Evolutionary conservation across 2,888 invertebrate genomes (phyloP), one percentile per base, ranked within the genome.

Genomic region (Sinhomidia bicolor): DNA sequence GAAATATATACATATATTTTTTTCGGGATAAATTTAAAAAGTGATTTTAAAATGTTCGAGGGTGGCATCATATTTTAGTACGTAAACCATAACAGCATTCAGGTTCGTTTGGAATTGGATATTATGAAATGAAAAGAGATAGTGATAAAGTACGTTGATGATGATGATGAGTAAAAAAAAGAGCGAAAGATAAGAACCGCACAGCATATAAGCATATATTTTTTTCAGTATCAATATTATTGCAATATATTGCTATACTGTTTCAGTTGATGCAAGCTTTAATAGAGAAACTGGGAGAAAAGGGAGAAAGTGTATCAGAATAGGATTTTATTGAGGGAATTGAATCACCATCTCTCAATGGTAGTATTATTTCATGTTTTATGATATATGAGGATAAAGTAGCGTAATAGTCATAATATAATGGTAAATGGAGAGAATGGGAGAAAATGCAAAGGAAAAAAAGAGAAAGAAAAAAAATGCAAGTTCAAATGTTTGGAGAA

Each of bases 271-370:
- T n/a, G n/a, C 32, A 44, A 74, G 44, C 41, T 68, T 74, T 74
- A 74, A 74, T 44, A 23, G 57, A 47, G 4, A 81, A 44, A 23
- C 23, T 41, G 17, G 41, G 57, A 32, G 5, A 23, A n/a, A 26
- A 76, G 17, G 36, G 29, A 57, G 32, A 29, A 44, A 41, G 36
- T 36, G 17, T 54, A 54, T 32, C n/a, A 4, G 74, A 74, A 44
- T 74, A 14, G 68, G 71, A 20, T 57, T 83, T 83, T 83, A 71
- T 83, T 74, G 83, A 54, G 26, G 60, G 83, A 68, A 74, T 74
- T 65, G 60, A 68, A 74, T 74, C 74, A 54, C 65, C 17, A 71
- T 82, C 71, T 60, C 74, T 26, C 41, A 44, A 83, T 74, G 36
- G 14, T n/a, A 7, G 23, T 54, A 82, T 26, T 60, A 60, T 71